Percentiles rank a stretch among this genome's conserved stretches.
Evolutionary conservation across 1,140 invertebrate species (phyloP).

Genomic region (Papilio xuthus): DNA sequence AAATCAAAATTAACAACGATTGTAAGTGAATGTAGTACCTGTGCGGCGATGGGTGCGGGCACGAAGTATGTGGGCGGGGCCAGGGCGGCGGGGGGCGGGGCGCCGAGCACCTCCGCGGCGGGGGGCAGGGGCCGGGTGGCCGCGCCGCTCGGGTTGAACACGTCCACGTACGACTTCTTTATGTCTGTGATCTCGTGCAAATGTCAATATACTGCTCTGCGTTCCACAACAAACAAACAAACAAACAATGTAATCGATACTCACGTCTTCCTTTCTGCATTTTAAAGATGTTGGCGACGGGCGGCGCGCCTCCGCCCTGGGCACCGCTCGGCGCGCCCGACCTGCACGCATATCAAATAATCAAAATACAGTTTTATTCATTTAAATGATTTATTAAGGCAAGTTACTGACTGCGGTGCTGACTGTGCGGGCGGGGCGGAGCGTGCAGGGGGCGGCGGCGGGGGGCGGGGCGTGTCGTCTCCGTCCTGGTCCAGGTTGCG

Average conservation of each 20-base stretch:
- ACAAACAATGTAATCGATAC: constrained; percentile 62
- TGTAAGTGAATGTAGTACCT: constrained; percentile 39
- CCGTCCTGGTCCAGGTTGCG: constrained; percentile 90
- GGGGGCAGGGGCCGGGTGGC: constrained; percentile 63
- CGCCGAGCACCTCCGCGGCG: constrained; percentile 77
- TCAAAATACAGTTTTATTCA: background rate
- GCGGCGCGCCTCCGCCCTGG: constrained; percentile 82
- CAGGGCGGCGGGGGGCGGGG: constrained; percentile 70
- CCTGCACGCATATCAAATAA: background rate
- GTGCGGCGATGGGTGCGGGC: constrained; percentile 44
- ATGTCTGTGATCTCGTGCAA: constrained; percentile 81
- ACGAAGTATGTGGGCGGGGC: constrained; percentile 54
- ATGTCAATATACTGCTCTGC: background rate
- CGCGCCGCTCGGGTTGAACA: constrained; percentile 88
- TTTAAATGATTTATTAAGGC: no score
- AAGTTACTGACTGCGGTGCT: constrained; percentile 16
- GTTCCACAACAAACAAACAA: no score
- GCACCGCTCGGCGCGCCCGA: constrained; percentile 57
- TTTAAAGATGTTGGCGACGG: constrained; percentile 87
- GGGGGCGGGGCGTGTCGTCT: constrained; percentile 81
- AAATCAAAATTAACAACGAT: no score
- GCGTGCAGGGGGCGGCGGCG: constrained; percentile 91
- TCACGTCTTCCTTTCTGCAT: constrained; percentile 88
- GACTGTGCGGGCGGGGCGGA: constrained; percentile 59
- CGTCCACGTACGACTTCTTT: constrained; percentile 92